These are phyloP conservation scores for Podotricha telesiphe DNA, from an alignment of 2,888 invertebrate species.

Conservation along the genomic window DNA sequence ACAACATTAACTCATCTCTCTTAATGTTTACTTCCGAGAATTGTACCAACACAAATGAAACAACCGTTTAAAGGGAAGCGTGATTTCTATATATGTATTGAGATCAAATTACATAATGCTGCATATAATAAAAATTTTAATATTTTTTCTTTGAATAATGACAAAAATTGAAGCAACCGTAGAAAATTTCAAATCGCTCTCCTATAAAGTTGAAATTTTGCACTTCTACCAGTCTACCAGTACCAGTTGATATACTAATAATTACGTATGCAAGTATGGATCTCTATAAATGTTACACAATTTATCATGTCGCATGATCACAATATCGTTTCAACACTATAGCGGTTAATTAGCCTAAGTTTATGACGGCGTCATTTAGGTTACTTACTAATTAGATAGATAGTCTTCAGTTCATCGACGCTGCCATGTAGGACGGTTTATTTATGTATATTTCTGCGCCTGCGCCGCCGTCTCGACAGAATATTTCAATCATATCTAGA, in stretches of 20 bases:
- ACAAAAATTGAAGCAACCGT: too few species aligned
- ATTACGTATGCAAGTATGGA: not conserved
- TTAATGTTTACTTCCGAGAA: constrained; percentile 12
- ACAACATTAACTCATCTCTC: constrained; percentile 8
- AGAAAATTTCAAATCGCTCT: too few species aligned
- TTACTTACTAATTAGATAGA: constrained; percentile 56
- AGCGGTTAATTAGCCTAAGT: constrained; percentile 21
- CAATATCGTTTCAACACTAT: constrained; percentile 17
- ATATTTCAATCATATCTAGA: constrained; percentile 52
- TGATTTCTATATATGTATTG: not conserved
- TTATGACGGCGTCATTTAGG: constrained; percentile 52
- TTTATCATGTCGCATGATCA: constrained; percentile 15
- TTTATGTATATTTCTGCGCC: constrained; percentile 65
- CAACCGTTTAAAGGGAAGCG: not conserved
- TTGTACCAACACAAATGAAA: not conserved
- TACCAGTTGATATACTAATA: too few species aligned
- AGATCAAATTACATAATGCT: too few species aligned
- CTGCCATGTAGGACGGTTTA: constrained; percentile 70
- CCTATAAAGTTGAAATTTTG: too few species aligned
- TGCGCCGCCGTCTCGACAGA: constrained; percentile 53
- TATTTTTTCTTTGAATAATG: too few species aligned
- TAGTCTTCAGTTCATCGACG: constrained; percentile 60
- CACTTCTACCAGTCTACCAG: too few species aligned
- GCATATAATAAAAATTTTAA: too few species aligned
- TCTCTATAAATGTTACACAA: constrained; percentile 11